Percentiles rank a stretch among this genome's conserved stretches.
phyloP scores from a whole-genome alignment of 2,797 vertebrate genomes.

The Enteromius treurensis region DNA sequence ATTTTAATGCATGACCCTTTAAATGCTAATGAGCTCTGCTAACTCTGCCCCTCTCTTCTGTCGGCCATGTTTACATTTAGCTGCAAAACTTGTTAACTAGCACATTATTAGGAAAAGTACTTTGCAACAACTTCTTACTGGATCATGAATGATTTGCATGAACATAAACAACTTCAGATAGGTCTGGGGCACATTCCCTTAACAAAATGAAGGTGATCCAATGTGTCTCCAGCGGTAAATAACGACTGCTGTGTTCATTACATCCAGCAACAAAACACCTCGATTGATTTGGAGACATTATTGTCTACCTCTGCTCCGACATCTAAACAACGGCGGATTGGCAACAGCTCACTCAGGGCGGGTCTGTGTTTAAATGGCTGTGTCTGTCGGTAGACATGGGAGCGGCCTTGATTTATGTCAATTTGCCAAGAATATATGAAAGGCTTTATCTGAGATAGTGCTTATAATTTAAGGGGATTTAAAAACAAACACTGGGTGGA shows the following conservation, averaged over 20 bases:
- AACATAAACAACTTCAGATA: neutral
- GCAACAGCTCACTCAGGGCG: neutral
- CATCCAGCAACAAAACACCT: neutral
- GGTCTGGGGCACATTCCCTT: neutral
- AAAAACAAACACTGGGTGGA: neutral
- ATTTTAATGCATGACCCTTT: neutral
- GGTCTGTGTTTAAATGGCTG: neutral
- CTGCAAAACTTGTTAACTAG: neutral
- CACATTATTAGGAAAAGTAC: neutral
- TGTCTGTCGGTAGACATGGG: too few species aligned
- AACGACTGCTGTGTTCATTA: neutral
- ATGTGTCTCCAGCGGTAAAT: neutral
- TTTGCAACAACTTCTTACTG: neutral
- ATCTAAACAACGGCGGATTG: neutral
- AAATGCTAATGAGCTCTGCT: neutral
- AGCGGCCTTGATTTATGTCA: too few species aligned
- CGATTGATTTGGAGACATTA: neutral
- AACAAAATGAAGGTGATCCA: neutral
- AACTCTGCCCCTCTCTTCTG: too few species aligned
- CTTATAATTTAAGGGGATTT: neutral
- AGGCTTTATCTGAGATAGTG: neutral
- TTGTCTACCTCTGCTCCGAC: neutral
- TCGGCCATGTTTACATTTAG: neutral
- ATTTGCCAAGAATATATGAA: too few species aligned
- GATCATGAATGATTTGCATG: neutral